A percentile compares a stretch with the other conserved stretches of the same genome.
Evolutionary conservation across 2,797 vertebrate species (phyloP).

Genomic region (Gymnoscopelus microlampas): DNA sequence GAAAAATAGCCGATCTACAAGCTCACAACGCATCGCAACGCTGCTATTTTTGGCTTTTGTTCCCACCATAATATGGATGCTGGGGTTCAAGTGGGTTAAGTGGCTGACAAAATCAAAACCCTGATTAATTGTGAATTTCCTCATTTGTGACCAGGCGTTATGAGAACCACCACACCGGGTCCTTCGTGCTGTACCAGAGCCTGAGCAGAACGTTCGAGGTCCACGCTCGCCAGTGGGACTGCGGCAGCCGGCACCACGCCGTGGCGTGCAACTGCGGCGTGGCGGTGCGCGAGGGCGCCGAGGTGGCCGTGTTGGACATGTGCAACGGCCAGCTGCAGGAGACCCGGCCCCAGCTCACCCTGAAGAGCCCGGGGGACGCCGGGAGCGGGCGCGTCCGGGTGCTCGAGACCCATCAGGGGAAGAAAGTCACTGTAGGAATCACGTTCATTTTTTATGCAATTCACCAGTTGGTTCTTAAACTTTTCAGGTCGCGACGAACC

Average conservation of each 20-base stretch:
- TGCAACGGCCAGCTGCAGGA: constrained; percentile 78
- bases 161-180: constrained; percentile 79
- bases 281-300: constrained; percentile 70
- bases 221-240: constrained; percentile 83
- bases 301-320: constrained; percentile 81
- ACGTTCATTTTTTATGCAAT: constrained; percentile 29
- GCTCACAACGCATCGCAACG: too few relatives aligned
- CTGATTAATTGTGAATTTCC: constrained; percentile 1
- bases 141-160: constrained; percentile 68
- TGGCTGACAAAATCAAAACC: neutral
- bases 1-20: too few relatives aligned
- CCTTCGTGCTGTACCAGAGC: constrained; percentile 81
- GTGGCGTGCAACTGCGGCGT: constrained; percentile 80
- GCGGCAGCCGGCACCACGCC: constrained; percentile 70
- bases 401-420: constrained; percentile 82
- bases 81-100: too few relatives aligned
- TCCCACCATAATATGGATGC: too few relatives aligned
- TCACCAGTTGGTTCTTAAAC: neutral
- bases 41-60: too few relatives aligned
- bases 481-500: too few relatives aligned
- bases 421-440: constrained; percentile 85
- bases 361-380: constrained; percentile 57
- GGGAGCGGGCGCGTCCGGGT: constrained; percentile 68
- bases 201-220: constrained; percentile 73
- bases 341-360: constrained; percentile 70